A percentile compares a stretch with the other conserved stretches of the same genome.
Conservation (phyloP, 1,140 invertebrate genomes). For the Spodoptera frugiperda region DNA sequence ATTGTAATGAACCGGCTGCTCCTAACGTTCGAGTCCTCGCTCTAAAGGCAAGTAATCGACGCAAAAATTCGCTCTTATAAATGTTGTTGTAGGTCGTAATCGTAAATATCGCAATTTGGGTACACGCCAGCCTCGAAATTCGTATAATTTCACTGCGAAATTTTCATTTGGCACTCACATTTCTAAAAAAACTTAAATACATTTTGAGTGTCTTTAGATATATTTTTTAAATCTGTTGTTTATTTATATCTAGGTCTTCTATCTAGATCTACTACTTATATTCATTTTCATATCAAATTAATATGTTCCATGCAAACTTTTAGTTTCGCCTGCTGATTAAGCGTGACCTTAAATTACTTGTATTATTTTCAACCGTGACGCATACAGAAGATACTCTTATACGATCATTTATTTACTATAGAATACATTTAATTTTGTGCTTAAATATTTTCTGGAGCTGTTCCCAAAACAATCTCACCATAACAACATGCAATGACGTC, state of each 20-base stretch:
- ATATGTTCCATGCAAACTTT: no score
- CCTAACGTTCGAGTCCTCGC: not conserved
- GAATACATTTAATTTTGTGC: no score
- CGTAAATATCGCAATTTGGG: slow-evolving; percentile 21
- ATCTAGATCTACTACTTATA: no score
- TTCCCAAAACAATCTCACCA: no score
- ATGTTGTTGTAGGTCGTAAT: slow-evolving; percentile 22
- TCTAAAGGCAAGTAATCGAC: not conserved
- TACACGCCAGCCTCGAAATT: slow-evolving; percentile 6
- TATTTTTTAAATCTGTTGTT: not conserved
- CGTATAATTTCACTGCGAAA: slow-evolving; percentile 14
- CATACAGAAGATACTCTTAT: not conserved
- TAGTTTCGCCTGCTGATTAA: no score
- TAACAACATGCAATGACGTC: no score
- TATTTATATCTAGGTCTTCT: no score
- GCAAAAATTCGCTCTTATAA: slow-evolving; percentile 13
- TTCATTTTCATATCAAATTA: no score
- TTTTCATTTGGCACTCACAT: slow-evolving; percentile 9
- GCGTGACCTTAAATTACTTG: not conserved
- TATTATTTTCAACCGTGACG: not conserved
- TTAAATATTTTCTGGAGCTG: no score
- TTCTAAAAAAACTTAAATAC: slow-evolving; percentile 1
- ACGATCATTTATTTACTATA: no score
- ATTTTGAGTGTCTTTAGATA: not conserved
- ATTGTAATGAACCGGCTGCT: not conserved